Evolutionary conservation across 1,140 invertebrate genomes (phyloP), one percentile per base, ranked within the genome.

Genomic region (Drosophila sulfurigaster): DNA sequence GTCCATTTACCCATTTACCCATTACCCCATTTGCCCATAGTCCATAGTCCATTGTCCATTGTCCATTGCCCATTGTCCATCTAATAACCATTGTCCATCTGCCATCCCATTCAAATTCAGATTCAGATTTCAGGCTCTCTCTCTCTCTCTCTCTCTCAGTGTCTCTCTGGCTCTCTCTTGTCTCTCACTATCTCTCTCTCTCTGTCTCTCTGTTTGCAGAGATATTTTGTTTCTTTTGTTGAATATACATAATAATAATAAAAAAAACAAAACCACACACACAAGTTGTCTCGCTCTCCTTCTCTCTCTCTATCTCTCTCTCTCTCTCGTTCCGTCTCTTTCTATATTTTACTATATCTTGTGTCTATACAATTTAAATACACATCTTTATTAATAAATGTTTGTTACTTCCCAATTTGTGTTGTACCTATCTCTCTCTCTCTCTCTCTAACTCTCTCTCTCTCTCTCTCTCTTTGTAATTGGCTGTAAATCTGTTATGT

Each of bases 81-180:
- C 45, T 81, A 79, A 86, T 77, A 83, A 78, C 78, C 81, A 83
- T 83, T 86, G 82, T 81, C 82, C 81, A 83, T 83, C 70, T 74
- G 71, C 75, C 82, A 83, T 85, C 56, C 81, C 65, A 74, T 74
- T 74, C 71, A 72, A 54, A 57, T 64, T 72, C 69, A 71, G 52
- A 72, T 65, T 73, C 62, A 52, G 48, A 25, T 20, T 64, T 66
- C 49, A 66, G 49, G 25, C 13, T 69, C 11, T 62, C 4, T 52
- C 56, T 16, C 45, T 65, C 28, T 45, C 48, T 78, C 58, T 77
- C 10, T 66, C 48, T 62, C 59, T 75, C 41, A 58, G 15, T 71
- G 4, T 43, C 15, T 54, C n/a, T 30, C 25, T 45, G 2, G 32
- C 41, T 78, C 57, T 76, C 10, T 69, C 57, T 13, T 63, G 15